Evolutionary conservation across 2,113 vertebrate genomes (phyloP), one percentile per base, ranked within the genome.

Genomic region (Neopipo cinnamomea): DNA sequence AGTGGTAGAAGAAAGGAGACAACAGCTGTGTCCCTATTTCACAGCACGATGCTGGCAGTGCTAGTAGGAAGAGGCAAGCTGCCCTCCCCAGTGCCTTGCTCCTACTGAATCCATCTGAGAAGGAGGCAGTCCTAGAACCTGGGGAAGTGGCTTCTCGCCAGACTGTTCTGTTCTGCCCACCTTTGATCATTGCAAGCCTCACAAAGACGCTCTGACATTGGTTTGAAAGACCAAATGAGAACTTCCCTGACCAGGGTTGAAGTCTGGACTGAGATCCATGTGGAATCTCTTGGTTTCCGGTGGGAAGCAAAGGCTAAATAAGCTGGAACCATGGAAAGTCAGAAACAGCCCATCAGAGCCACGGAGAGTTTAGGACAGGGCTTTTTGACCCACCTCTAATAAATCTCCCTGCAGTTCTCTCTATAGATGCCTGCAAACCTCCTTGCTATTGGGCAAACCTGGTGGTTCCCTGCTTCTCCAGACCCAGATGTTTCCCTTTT

Each of bases 191-290:
- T 63, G 9, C 25, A 55, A 78, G 33, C 39, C 30, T 87, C 56
- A 27, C 33, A 44, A 39, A 91, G 8, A 47, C 33, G 15, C 5
- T 49, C 53, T 58, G n/a, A 27, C 1, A 2, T 52, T 0, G 0
- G 6, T 82, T 59, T 62, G 31, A 81, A 79, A 73, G 49, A 71
- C 42, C 9, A 61, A n/a, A 42, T 14, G 33, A 67, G 27, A 75
- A 22, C 35, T 73, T 30, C 2, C 30, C 35, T 46, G 25, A 24
- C 22, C n/a, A 52, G 21, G 11, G 6, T 10, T 82, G 53, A 19
- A 63, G 13, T 35, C 12, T 85, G 33, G 17, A 19, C 30, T 79
- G 17, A 35, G 22, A 31, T 15, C 7, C 27, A 25, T 16, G 6
- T 55, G 33, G 11, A 62, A 20, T 8, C 30, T 46, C 33, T 74